Evolutionary conservation across 2,113 vertebrate species (phyloP).

Genomic region (Patagioenas fasciata): DNA sequence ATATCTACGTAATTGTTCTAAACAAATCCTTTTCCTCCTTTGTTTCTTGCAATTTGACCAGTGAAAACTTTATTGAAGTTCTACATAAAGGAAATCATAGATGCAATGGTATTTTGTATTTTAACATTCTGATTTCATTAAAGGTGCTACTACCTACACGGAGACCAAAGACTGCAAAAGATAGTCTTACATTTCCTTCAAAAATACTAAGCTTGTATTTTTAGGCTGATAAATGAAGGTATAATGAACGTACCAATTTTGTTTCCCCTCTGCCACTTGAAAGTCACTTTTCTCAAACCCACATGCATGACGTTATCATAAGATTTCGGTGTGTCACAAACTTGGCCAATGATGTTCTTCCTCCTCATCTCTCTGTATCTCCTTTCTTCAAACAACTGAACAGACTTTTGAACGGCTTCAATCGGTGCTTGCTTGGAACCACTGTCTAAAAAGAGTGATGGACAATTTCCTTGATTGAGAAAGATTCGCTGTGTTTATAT

Average conservation of each 20-base stretch:
- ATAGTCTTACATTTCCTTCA: background rate
- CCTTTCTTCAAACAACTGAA: slow-evolving; percentile 90
- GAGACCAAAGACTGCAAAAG: background rate
- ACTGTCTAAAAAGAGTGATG: slow-evolving; percentile 74
- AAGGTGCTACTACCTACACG: background rate
- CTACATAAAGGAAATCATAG: background rate
- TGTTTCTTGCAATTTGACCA: background rate
- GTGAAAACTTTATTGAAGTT: background rate
- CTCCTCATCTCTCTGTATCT: slow-evolving; percentile 90
- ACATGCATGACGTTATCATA: slow-evolving; percentile 98
- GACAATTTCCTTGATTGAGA: background rate
- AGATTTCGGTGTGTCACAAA: slow-evolving; percentile 95
- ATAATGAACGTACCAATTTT: slow-evolving; percentile 88
- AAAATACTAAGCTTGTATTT: background rate
- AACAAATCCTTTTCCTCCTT: background rate
- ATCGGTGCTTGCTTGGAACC: slow-evolving; percentile 89
- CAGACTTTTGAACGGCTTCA: slow-evolving; percentile 89
- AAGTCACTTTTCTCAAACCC: slow-evolving; percentile 96
- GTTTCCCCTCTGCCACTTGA: slow-evolving; percentile 99
- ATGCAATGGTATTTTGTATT: background rate
- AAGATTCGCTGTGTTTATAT: background rate
- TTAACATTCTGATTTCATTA: background rate
- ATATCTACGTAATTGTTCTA: background rate
- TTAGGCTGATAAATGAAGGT: background rate
- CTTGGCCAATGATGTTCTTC: slow-evolving; percentile 97